Conservation (phyloP, 2,113 vertebrate species). For the Micronisus gabar region DNA sequence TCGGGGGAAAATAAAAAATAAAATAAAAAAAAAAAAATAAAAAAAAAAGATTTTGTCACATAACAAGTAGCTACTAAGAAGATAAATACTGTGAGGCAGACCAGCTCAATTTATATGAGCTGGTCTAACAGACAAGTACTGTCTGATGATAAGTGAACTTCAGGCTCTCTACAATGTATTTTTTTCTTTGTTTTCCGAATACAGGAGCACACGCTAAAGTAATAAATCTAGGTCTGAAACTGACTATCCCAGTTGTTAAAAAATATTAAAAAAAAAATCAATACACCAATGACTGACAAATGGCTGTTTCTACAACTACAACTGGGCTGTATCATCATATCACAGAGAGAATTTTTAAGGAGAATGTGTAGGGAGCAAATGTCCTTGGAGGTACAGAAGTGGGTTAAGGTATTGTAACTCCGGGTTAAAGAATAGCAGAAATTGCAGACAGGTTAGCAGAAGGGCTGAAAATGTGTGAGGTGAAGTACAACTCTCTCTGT, state of each 20-base stretch:
- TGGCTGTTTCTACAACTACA: neutral
- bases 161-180: neutral
- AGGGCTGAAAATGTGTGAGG: accelerated
- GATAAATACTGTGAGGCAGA: neutral
- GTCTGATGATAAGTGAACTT: neutral
- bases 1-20: accelerated
- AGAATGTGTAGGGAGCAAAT: neutral
- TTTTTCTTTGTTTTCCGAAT: neutral
- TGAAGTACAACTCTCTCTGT: neutral
- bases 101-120: neutral
- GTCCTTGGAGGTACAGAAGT: neutral
- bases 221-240: neutral
- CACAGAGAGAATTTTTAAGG: neutral
- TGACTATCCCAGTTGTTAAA: neutral
- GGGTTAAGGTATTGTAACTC: neutral
- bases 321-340: neutral
- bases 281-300: neutral
- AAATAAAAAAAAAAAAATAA: no score
- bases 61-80: neutral
- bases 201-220: neutral
- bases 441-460: no score
- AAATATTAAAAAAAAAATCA: neutral
- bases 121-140: neutral
- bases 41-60: neutral
- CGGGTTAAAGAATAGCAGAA: neutral